Base-by-base conservation (phyloP, 2,797 vertebrate species). In the Steatocranus sp. region DNA sequence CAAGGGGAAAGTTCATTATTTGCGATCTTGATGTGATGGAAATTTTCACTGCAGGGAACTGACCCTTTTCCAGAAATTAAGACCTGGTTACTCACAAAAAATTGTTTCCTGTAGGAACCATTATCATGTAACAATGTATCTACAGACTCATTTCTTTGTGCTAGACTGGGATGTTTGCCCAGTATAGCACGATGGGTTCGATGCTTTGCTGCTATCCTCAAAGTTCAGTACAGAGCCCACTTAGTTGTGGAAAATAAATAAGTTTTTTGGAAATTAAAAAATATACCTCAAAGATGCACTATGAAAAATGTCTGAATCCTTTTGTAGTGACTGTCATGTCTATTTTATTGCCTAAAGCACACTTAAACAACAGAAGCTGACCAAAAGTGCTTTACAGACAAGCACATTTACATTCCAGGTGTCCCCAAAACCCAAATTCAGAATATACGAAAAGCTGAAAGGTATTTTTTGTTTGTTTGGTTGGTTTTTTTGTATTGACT, bases 181-280 rank as follows among this genome's bases (percentile, higher is more conserved):
- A 61, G 56, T 34, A 11, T 34, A 61, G 30, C 30, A 61, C 56
- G 1, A 34, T 61, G 15, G 56, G 56, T 5, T 3, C 0, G 4
- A 61, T 34, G 30, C 10, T 61, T 61, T 61, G 3, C 6, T n/a
- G 30, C 30, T 34, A 61, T 61, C 2, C 17, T n/a, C 56, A 61
- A 34, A 34, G 1, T 61, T 34, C 30, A 61, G 30, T 34, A 58
- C 6, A 8, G 30, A n/a, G 30, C 56, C 56, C 56, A 34, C 17
- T 61, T 61, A 34, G 1, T 58, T 58, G 27, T 58, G 27, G 9
- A 32, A 58, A 58, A 34, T 1, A 7, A 34, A 58, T 34, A n/a
- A 0, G 0, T 34, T 58, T 11, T 58, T 34, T 34, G 54, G 9
- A 58, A 58, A 58, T 18, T 18, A 1, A 32, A 58, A 58, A 11